phyloP scores from a whole-genome alignment of 2,888 invertebrate species.

The Tenthredo distinguenda region DNA sequence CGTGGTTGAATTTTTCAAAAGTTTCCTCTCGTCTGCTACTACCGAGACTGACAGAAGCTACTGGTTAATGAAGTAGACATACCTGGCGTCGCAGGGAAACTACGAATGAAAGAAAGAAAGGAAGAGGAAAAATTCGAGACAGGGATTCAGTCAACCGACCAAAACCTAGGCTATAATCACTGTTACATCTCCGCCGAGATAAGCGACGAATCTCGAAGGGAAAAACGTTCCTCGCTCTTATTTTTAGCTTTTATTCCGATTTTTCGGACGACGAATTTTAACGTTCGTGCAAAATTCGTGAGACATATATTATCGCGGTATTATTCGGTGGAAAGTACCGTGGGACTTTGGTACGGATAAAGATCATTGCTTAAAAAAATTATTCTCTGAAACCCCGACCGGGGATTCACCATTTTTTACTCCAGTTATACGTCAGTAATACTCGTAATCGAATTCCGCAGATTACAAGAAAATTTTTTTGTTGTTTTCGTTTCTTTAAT shows the following conservation, averaged over 20 bases:
- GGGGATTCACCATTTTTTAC: too few species aligned
- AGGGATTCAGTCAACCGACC: not conserved
- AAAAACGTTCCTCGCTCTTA: not conserved
- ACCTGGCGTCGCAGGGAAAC: not conserved
- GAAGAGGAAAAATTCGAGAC: not conserved
- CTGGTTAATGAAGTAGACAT: not conserved
- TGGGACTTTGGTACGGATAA: too few species aligned
- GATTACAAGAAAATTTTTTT: too few species aligned
- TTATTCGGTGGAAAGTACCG: too few species aligned
- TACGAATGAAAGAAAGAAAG: not conserved
- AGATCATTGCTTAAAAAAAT: too few species aligned
- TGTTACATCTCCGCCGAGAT: not conserved
- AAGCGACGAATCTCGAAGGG: not conserved
- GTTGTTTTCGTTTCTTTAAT: too few species aligned
- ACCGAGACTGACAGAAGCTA: constrained; percentile 4
- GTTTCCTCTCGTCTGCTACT: not conserved
- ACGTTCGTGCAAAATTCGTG: too few species aligned
- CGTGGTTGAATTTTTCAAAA: constrained; percentile 41
- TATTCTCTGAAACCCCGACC: too few species aligned
- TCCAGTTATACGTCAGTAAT: too few species aligned
- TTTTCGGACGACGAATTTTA: not conserved
- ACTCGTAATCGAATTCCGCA: too few species aligned
- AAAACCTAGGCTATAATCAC: not conserved
- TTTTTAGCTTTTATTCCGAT: not conserved
- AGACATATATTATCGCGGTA: too few species aligned